Evolutionary conservation across 2,888 invertebrate species (phyloP), one percentile per base, ranked within the genome.

Genomic region (Ichneumoninae sp.): DNA sequence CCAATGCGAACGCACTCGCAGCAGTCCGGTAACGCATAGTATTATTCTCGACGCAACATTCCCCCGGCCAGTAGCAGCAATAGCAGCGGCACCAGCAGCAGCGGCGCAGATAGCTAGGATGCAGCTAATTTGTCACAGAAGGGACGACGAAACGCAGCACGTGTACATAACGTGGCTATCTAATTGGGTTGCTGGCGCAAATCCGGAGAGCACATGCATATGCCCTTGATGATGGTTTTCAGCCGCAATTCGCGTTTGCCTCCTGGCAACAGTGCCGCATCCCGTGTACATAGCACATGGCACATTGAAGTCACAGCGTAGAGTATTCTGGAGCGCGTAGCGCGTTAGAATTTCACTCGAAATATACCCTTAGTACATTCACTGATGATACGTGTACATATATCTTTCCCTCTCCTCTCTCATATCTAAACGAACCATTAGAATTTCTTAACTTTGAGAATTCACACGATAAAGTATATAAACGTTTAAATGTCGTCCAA

Each of bases 81-180:
- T 1, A 57, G 65, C 54, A 44, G 10, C 22, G 13, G 60, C 68
- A 66, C 54, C 47, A 60, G 10, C 40, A 22, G 72, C 52, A 40
- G 26, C 30, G 30, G 68, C 52, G 33, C 40, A 52, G 60, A 36
- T 7, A 68, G 68, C 65, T 76, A 76, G 82, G 84, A 76, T 82
- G 79, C 82, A 82, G 71, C 82, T 84, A 82, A 84, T 84, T 84
- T 82, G 82, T 82, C 84, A 82, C 76, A 72, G 71, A 76, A 70
- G 74, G 69, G 72, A 75, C 79, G 54, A 79, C 70, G 75, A 40
- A 76, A 79, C 78, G 52, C 68, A 82, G 76, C 75, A 79, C 71
- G 84, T 84, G 82, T 79, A 79, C 76, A 62, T 76, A 75, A 84
- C 84, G 79, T 72, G 54, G 82, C 84, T 82, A 84, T 80, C 76